Evolutionary conservation across 2,797 vertebrate genomes (phyloP).

Genomic region (Euthynnus affinis): DNA sequence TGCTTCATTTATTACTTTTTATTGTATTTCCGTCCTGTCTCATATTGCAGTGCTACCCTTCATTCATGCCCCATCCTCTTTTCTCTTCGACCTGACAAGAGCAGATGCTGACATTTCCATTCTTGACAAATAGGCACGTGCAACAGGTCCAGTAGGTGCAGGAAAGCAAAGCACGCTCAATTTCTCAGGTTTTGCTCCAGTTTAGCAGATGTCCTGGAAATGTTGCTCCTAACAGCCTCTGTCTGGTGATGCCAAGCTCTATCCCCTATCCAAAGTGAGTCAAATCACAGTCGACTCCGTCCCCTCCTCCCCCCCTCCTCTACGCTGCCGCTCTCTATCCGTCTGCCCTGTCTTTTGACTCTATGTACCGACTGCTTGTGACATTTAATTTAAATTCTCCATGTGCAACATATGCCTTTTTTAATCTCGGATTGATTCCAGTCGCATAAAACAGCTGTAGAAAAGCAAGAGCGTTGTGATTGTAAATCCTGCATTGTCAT

Average conservation of each 20-base stretch:
- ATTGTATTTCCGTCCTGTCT: background rate
- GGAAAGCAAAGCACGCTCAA: background rate
- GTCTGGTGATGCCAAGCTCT: background rate
- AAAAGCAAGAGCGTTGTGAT: background rate
- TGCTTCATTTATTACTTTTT: background rate
- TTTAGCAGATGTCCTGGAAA: background rate
- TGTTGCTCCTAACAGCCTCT: background rate
- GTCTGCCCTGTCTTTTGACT: background rate
- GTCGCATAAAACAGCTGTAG: background rate
- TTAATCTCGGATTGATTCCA: background rate
- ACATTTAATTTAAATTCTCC: background rate
- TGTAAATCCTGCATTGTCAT: background rate
- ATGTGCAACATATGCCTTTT: background rate
- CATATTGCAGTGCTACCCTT: no score
- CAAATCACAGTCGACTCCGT: constrained; percentile 16
- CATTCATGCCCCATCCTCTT: background rate
- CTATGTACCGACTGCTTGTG: background rate
- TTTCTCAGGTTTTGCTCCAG: background rate
- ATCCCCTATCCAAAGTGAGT: constrained; percentile 2
- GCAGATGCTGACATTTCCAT: constrained; percentile 18
- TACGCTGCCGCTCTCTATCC: constrained; percentile 21
- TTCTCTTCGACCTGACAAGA: constrained; percentile 7
- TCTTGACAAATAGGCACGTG: background rate
- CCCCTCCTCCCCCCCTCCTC: no score
- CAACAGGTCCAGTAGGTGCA: constrained; percentile 17